Evolutionary conservation across 2,113 vertebrate species (phyloP).

Genomic region (Thunnus thynnus): DNA sequence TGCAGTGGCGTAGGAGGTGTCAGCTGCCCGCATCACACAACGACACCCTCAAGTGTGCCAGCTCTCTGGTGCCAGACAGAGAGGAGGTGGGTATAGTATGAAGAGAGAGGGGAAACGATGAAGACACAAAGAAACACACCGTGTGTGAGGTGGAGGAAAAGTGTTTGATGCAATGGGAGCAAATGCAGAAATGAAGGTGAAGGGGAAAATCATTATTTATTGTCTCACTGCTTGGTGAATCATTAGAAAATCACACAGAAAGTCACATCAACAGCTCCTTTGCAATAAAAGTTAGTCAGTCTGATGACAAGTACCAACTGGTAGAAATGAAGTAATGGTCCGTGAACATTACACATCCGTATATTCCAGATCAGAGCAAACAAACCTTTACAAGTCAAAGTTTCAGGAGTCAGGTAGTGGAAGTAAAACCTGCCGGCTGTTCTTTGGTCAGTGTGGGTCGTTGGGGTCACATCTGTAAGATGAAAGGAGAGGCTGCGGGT

Average conservation of each 20-base stretch:
- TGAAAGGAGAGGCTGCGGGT: constrained; percentile 77
- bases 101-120: constrained; percentile 56
- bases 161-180: constrained; percentile 31
- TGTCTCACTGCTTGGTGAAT: constrained; percentile 52
- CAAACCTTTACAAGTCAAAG: constrained; percentile 38
- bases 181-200: constrained; percentile 2
- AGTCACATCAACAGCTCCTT: not conserved
- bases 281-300: not conserved
- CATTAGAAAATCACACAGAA: constrained; percentile 30
- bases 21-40: constrained; percentile 56
- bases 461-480: constrained; percentile 77
- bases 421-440: constrained; percentile 52
- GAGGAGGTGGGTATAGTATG: constrained; percentile 39
- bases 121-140: constrained; percentile 40
- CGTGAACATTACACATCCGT: not conserved
- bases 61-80: constrained; percentile 72
- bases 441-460: constrained; percentile 62
- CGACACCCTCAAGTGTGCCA: constrained; percentile 62
- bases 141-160: constrained; percentile 29
- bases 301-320: not conserved
- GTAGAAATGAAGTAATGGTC: not conserved
- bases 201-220: constrained; percentile 8
- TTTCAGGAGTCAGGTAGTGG: constrained; percentile 13
- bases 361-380: constrained; percentile 3
- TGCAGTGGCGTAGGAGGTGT: constrained; percentile 60